phyloP scores from a whole-genome alignment of 2,113 vertebrate species.

The Odocoileus virginianus region DNA sequence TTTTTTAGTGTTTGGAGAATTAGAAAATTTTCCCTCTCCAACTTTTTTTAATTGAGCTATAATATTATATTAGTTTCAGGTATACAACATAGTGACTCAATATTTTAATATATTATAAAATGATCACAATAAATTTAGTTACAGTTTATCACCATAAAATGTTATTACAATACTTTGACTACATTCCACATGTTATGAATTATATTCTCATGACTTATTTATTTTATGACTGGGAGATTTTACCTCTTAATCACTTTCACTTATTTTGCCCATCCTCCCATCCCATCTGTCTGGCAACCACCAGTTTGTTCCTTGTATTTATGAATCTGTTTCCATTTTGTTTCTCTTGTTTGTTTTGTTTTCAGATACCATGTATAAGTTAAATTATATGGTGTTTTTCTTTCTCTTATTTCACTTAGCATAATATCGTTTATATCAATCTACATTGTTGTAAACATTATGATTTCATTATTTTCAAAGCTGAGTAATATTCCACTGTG shows the following conservation, averaged over 20 bases:
- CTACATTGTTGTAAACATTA: neutral
- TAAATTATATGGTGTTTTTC: neutral
- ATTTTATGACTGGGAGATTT: neutral
- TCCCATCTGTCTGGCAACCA: neutral
- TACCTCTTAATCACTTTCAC: neutral
- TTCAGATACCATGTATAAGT: neutral
- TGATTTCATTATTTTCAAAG: neutral
- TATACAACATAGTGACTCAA: neutral
- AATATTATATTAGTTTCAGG: neutral
- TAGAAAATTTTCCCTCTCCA: neutral
- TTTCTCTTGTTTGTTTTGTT: neutral
- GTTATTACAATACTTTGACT: neutral
- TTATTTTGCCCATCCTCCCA: neutral
- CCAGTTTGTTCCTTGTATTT: neutral
- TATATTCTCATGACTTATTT: neutral
- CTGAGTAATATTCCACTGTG: neutral
- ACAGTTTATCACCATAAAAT: neutral
- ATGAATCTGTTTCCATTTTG: neutral
- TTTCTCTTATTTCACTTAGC: neutral
- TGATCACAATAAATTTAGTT: neutral
- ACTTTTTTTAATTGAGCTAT: neutral
- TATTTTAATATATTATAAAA: neutral
- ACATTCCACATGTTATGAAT: neutral
- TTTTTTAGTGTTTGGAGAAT: neutral
- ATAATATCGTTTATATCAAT: neutral